A percentile compares a stretch with the other conserved stretches of the same genome.
phyloP scores from a whole-genome alignment of 1,140 invertebrate genomes.

The Probaryconus sp. region DNA sequence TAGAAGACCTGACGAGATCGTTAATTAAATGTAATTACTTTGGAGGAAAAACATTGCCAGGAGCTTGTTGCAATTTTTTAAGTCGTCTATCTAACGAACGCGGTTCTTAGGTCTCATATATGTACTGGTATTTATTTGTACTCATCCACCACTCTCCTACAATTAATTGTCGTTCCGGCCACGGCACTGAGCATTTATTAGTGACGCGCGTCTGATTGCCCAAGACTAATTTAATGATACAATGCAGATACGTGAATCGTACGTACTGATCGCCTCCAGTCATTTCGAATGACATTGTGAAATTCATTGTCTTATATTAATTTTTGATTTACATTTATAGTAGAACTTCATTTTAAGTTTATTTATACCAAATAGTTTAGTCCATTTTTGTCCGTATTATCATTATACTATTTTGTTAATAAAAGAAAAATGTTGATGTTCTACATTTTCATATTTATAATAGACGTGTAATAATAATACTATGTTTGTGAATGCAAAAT shows the following conservation, averaged over 20 bases:
- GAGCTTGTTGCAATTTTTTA: constrained; percentile 55
- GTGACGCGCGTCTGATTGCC: constrained; percentile 61
- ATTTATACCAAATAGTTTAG: no score
- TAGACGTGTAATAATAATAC: no score
- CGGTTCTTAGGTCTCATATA: constrained; percentile 48
- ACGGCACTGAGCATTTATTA: constrained; percentile 59
- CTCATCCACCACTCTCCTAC: constrained; percentile 54
- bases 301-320: constrained; percentile 21
- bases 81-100: constrained; percentile 33
- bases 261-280: constrained; percentile 32
- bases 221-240: constrained; percentile 64
- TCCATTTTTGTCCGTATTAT: no score
- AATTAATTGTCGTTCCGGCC: constrained; percentile 61
- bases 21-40: constrained; percentile 61
- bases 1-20: constrained; percentile 49
- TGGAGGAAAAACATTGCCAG: constrained; percentile 46
- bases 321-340: constrained; percentile 2
- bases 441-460: no score
- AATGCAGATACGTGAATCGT: constrained; percentile 57
- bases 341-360: no score
- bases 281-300: constrained; percentile 23
- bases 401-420: no score
- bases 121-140: constrained; percentile 58
- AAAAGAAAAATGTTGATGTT: no score
- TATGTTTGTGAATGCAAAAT: no score